A percentile compares a stretch with the other conserved stretches of the same genome.
Conservation (phyloP, 2,113 vertebrate genomes). For the Zeus faber region DNA sequence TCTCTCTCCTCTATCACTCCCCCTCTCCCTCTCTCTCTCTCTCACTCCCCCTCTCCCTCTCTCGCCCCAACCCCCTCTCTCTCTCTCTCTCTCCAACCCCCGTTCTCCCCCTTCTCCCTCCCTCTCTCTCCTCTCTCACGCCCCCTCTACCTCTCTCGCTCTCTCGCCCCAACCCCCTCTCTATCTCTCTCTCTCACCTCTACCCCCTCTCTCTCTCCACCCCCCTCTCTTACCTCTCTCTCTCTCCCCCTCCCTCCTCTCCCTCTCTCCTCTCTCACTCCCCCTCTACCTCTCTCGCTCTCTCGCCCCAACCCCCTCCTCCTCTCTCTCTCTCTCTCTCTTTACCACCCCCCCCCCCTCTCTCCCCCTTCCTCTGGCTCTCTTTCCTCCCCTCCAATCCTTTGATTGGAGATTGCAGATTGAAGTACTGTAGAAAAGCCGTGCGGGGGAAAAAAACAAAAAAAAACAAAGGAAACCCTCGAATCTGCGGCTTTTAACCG, state of each 20-base stretch:
- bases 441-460: too few relatives aligned
- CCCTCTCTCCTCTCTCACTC: constrained; percentile 32
- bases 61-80: neutral
- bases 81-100: constrained; percentile 8
- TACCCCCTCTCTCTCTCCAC: constrained; percentile 17
- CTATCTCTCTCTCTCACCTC: neutral
- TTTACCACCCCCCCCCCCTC: too few relatives aligned
- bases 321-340: neutral
- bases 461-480: constrained; percentile 65
- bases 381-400: constrained; percentile 34
- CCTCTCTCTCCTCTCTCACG: neutral
- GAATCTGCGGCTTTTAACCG: constrained; percentile 47
- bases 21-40: neutral
- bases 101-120: too few relatives aligned
- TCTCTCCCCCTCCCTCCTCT: constrained; percentile 35
- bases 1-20: neutral
- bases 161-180: neutral
- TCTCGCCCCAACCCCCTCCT: neutral
- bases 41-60: constrained; percentile 13
- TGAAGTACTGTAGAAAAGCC: too few relatives aligned
- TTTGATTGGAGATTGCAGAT: constrained; percentile 63
- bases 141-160: neutral
- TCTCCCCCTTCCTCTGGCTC: neutral
- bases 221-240: too few relatives aligned
- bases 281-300: too few relatives aligned